These are phyloP conservation scores for Stenolophus ochropezus DNA, from an alignment of 2,888 invertebrate genomes.

Conservation along the genomic window DNA sequence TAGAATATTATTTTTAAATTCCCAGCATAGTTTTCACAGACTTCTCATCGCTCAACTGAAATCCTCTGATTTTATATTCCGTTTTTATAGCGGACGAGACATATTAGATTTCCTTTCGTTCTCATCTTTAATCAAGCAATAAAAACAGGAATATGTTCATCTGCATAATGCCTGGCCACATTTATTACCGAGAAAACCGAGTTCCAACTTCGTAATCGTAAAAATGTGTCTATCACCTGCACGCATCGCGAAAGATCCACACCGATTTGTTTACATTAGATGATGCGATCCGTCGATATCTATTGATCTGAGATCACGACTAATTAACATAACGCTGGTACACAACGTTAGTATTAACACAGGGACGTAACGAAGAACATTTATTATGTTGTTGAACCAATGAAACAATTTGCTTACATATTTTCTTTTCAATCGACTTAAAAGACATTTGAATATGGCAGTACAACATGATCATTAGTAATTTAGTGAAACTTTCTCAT, in stretches of 20 bases:
- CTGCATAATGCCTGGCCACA: neutral
- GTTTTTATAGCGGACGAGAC: neutral
- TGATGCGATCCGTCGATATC: neutral
- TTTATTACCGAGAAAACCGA: neutral
- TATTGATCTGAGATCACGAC: neutral
- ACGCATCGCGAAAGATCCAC: neutral
- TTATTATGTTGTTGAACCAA: no score
- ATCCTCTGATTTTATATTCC: neutral
- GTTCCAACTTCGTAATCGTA: neutral
- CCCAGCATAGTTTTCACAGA: neutral
- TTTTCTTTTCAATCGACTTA: no score
- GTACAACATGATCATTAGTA: no score
- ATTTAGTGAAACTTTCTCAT: no score
- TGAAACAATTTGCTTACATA: no score
- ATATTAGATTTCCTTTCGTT: conserved; percentile 1
- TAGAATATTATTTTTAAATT: neutral
- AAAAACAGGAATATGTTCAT: neutral
- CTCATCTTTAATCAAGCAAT: neutral
- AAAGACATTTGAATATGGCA: no score
- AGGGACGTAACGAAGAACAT: no score
- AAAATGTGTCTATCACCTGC: neutral
- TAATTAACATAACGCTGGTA: neutral
- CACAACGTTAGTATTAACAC: neutral
- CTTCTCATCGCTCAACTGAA: neutral
- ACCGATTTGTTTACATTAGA: neutral